Evolutionary conservation across 2,888 invertebrate species (phyloP).

Genomic region (Amorpha juglandis): DNA sequence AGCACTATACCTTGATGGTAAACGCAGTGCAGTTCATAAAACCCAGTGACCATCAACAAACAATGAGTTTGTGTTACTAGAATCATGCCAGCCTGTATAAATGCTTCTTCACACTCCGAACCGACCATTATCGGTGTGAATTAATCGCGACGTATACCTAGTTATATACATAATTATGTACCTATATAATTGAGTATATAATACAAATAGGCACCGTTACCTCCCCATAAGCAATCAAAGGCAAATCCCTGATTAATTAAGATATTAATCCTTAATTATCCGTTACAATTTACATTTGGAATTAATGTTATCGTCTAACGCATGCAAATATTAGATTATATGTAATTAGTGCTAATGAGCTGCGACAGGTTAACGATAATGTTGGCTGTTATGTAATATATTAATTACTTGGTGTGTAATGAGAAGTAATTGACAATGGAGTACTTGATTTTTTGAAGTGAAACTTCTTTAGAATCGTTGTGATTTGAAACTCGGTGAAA

Average conservation of each 20-base stretch:
- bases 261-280: background rate
- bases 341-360: conserved; percentile 17
- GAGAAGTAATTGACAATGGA: background rate
- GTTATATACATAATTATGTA: background rate
- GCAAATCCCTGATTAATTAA: conserved; percentile 23
- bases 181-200: too few species aligned
- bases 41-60: too few species aligned
- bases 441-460: too few species aligned
- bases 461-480: too few species aligned
- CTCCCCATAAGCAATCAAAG: conserved; percentile 23
- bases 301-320: background rate
- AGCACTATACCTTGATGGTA: too few species aligned
- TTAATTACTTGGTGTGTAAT: conserved; percentile 1
- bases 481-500: too few species aligned
- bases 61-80: too few species aligned
- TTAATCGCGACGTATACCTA: too few species aligned
- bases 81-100: too few species aligned
- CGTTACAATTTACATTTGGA: conserved; percentile 1
- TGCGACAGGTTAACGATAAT: background rate
- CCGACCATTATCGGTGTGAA: too few species aligned
- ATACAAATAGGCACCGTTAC: background rate
- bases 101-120: too few species aligned
- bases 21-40: too few species aligned
- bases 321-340: conserved; percentile 13
- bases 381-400: background rate